phyloP scores from a whole-genome alignment of 2,888 invertebrate genomes.

The Cryptus viduatorius region DNA sequence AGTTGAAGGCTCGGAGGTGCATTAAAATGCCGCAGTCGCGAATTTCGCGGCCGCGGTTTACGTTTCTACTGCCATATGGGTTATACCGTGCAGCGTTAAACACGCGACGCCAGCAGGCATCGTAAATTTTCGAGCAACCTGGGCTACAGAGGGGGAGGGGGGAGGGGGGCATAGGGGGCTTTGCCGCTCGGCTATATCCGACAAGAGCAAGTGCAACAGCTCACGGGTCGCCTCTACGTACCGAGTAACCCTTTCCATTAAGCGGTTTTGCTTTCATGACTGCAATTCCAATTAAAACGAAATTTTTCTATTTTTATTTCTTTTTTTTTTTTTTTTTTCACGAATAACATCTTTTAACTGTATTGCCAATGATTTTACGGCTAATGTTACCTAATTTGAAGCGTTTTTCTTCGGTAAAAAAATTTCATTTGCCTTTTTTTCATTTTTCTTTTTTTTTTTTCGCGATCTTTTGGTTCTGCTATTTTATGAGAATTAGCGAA shows the following conservation, averaged over 20 bases:
- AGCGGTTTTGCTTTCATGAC: conserved; percentile 6
- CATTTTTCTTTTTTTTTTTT: not conserved
- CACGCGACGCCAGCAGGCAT: conserved; percentile 64
- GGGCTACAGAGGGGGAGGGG: conserved; percentile 56
- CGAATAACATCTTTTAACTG: not conserved
- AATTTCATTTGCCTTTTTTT: not conserved
- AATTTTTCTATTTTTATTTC: not conserved
- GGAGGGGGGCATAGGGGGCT: conserved; percentile 57
- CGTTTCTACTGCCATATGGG: conserved; percentile 74
- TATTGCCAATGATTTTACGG: not conserved
- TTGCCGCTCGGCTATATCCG: conserved; percentile 50
- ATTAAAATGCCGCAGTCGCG: conserved; percentile 74
- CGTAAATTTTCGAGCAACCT: conserved; percentile 70
- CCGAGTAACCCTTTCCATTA: conserved; percentile 32
- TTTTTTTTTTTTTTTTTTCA: not conserved
- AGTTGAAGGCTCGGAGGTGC: conserved; percentile 67
- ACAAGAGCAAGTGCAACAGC: conserved; percentile 44
- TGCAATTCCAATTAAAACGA: conserved; percentile 30
- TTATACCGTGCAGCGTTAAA: conserved; percentile 48
- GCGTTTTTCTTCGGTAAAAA: not conserved
- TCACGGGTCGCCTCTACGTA: conserved; percentile 39
- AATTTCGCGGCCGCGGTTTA: conserved; percentile 74
- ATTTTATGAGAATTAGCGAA: not conserved
- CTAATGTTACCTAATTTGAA: not conserved
- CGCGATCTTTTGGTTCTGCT: not conserved